Base-by-base conservation (phyloP, 2,113 vertebrate genomes). In the Mionectes macconnelli region DNA sequence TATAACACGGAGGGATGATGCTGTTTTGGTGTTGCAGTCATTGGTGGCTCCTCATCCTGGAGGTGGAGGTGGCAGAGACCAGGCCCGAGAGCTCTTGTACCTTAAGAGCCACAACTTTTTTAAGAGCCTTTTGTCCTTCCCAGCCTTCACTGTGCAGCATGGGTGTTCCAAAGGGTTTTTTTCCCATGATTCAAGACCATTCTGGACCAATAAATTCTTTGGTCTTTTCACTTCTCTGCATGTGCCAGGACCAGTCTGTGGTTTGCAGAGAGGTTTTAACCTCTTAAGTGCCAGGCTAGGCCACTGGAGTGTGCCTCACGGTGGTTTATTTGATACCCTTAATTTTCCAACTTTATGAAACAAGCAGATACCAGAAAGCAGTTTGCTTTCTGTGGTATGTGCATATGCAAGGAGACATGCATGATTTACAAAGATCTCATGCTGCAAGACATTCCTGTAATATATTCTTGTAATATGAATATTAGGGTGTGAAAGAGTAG, bases 321-420 rank as follows among this genome's bases (percentile, higher is more conserved):
- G 15, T 60, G 27, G 5, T 3, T 53, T 63, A 52, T 44, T 20
- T 56, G 47, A n/a, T 77, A 42, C 45, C 14, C 33, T 67, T 67
- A n/a, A 44, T 78, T 55, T 39, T 35, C 7, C 56, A 47, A 25
- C 12, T 73, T 67, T 73, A 19, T 42, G 35, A 12, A 56, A 55
- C 33, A 50, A 66, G 55, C 55, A 69, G 74, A 13, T 44, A 68
- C 20, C 42, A 39, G 12, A 15, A 18, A 75, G 1, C 6, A 15
- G 20, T 42, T 82, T 77, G 35, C 16, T 63, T 39, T 20, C 47
- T 30, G 13, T 19, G 11, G 17, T 28, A 39, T 4, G 8, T 35
- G 16, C 25, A 12, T 33, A 3, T 22, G 27, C 23, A 50, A 17
- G 1, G 5, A 42, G 15, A 35, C 12, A 4, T 1, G 18, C 4